Evolutionary conservation across 2,888 invertebrate genomes (phyloP).

Genomic region (Caenorhabditis becei): DNA sequence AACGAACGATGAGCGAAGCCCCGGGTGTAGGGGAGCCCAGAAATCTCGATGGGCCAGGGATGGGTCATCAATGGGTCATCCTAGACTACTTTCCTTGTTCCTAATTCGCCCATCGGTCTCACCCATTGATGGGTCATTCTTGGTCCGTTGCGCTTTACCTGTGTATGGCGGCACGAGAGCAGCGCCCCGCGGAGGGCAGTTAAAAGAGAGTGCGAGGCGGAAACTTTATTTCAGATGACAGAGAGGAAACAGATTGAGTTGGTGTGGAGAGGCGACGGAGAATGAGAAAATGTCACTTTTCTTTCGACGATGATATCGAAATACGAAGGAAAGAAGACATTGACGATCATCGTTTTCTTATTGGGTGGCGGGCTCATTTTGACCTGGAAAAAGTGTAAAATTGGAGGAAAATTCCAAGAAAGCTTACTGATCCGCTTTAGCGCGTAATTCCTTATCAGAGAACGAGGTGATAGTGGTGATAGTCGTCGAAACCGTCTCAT

Average conservation of each 20-base stretch:
- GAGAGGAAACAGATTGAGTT: too few relatives aligned
- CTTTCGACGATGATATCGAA: conserved; percentile 47
- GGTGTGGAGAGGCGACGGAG: background rate
- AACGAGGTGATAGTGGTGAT: conserved; percentile 64
- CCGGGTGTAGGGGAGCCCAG: too few relatives aligned
- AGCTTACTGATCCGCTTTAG: conserved; percentile 50
- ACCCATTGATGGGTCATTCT: too few relatives aligned
- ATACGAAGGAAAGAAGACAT: conserved; percentile 22
- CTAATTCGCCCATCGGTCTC: too few relatives aligned
- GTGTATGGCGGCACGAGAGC: conserved; percentile 81
- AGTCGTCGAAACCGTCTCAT: conserved; percentile 66
- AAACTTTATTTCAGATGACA: background rate
- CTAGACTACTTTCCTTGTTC: too few relatives aligned
- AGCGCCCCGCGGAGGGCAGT: too few relatives aligned
- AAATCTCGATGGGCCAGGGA: too few relatives aligned
- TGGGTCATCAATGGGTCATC: too few relatives aligned
- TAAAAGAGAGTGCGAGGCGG: background rate
- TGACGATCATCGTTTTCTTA: background rate
- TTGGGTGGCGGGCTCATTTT: conserved; percentile 8
- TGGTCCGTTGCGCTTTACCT: conserved; percentile 68
- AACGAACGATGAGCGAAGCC: too few relatives aligned
- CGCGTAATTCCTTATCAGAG: conserved; percentile 62
- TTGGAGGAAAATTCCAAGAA: background rate
- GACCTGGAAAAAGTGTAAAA: conserved; percentile 24
- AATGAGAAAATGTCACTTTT: conserved; percentile 24